A percentile compares a stretch with the other conserved stretches of the same genome.
These are phyloP conservation scores for Apodemus speciosus DNA, from an alignment of 2,113 vertebrate genomes.

Conservation along the genomic window DNA sequence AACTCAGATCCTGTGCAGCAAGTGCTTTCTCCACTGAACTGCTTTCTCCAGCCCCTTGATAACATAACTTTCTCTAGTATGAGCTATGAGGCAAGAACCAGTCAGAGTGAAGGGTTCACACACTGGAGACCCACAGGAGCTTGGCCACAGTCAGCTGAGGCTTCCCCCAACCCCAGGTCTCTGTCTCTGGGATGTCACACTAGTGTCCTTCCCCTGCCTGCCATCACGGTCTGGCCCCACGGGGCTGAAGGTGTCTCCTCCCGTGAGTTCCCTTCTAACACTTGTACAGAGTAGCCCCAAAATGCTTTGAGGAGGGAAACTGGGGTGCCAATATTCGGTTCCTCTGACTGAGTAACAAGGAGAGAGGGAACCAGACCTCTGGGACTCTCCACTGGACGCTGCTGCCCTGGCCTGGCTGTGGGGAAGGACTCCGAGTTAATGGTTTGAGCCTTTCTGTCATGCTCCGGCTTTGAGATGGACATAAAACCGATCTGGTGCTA, in stretches of 20 bases:
- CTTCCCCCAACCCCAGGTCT: background rate
- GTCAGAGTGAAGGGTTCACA: background rate
- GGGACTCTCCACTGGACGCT: no score
- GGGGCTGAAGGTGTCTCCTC: background rate
- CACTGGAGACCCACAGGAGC: background rate
- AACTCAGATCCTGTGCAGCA: background rate
- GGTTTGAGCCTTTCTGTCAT: fast-evolving
- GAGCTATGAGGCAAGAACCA: background rate
- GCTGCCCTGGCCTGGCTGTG: background rate
- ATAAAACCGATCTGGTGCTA: background rate
- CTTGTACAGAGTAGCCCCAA: background rate
- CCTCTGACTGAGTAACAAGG: background rate
- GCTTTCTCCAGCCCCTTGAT: background rate
- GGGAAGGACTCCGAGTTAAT: background rate
- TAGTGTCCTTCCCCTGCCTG: no score
- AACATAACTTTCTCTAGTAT: background rate
- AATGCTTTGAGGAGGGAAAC: background rate
- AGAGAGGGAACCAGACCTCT: no score
- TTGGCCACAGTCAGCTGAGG: background rate
- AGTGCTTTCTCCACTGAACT: background rate
- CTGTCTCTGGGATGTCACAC: background rate
- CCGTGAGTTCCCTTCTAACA: background rate
- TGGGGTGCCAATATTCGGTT: fast-evolving
- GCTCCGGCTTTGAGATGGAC: background rate
- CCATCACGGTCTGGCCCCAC: background rate